Evolutionary conservation across 2,113 vertebrate genomes (phyloP), one percentile per base, ranked within the genome.

Genomic region (Megaceryle torquata): DNA sequence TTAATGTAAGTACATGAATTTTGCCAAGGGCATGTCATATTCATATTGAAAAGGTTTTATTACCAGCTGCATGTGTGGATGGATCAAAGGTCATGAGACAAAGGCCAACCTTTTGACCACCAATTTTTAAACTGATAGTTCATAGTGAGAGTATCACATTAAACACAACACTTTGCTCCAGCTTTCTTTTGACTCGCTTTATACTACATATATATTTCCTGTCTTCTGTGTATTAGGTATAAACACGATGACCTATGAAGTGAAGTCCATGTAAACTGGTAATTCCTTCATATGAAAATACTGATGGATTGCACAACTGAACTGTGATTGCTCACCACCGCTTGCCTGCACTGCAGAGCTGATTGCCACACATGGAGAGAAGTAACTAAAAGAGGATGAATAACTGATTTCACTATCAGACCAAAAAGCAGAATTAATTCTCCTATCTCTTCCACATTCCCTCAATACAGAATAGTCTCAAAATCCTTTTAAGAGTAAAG

Each of bases 1-100:
- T 4, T 5, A 71, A 53, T 1, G 6, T 17, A 53, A 48, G n/a
- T 16, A 15, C 31, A 7, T 2, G 1, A 76, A 43, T 94, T 95
- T 93, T 51, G 48, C 33, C 61, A 35, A 46, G n/a, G 35, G 17
- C 15, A 6, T 20, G 13, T 31, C 93, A 71, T 69, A 79, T 59
- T 78, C 61, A 13, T 18, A 13, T 78, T 87, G 72, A 69, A 92
- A 91, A 86, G 82, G 48, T 83, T 94, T 82, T 89, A 87, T 93
- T 71, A 46, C 48, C 74, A 35, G 46, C 51, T 94, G 44, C 41
- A 33, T n/a, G 10, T 50, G n/a, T 68, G 39, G 16, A 6, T 7
- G 26, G 76, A 67, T 71, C 79, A 92, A 97, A 96, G 89, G 29
- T 54, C 60, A 28, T 4, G 5, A 60, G 46, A 78, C 79, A 88